These are phyloP conservation scores for Drosophila trapezifrons DNA, from an alignment of 1,140 invertebrate genomes.

Conservation along the genomic window DNA sequence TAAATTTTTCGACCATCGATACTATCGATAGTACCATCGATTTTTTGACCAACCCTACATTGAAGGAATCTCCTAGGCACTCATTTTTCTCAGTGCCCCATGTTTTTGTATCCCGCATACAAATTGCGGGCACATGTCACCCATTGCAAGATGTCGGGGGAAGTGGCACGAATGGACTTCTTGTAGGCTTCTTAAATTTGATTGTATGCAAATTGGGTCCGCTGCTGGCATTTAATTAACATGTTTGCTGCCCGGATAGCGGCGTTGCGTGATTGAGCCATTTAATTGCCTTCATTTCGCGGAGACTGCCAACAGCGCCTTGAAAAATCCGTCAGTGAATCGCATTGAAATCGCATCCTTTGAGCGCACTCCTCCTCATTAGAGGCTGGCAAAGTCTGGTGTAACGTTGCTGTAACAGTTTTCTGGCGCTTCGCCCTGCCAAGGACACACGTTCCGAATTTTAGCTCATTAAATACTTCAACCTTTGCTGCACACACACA, in stretches of 20 bases:
- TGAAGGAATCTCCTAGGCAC: no score
- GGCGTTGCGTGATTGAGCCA: conserved; percentile 33
- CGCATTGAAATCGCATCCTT: conserved; percentile 27
- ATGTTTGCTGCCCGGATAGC: conserved; percentile 40
- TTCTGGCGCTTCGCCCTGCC: conserved; percentile 30
- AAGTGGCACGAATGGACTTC: conserved; percentile 41
- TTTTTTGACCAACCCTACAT: no score
- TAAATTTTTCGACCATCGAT: no score
- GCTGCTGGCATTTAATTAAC: conserved; percentile 48
- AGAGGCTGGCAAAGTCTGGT: conserved; percentile 21
- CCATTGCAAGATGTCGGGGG: conserved; percentile 42
- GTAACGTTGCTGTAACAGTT: conserved; percentile 41
- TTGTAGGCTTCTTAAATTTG: conserved; percentile 55
- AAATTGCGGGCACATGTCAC: conserved; percentile 68
- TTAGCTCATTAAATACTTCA: conserved; percentile 77
- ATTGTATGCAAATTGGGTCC: conserved; percentile 60
- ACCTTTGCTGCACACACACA: conserved; percentile 66
- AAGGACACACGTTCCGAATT: conserved; percentile 71
- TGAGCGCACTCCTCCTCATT: conserved; percentile 37
- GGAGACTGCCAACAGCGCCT: background rate
- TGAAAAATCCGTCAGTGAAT: conserved; percentile 19
- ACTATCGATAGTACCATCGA: no score
- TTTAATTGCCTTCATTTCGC: conserved; percentile 37
- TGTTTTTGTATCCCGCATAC: conserved; percentile 64
- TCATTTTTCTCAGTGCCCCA: conserved; percentile 3